A percentile compares a stretch with the other conserved stretches of the same genome.
Conservation (phyloP, 2,888 invertebrate genomes). For the Cistogaster globosa region DNA sequence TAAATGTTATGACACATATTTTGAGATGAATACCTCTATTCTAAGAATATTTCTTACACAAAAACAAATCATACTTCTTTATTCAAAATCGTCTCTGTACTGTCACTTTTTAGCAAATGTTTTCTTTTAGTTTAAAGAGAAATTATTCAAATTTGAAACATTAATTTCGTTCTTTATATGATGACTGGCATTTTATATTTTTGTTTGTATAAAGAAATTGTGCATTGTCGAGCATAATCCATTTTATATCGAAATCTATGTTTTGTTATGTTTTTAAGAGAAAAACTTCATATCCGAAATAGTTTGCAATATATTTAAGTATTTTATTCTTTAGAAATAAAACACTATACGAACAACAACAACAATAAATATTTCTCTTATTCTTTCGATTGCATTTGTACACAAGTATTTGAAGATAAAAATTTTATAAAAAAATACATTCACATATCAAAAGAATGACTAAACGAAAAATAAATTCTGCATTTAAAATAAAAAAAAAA, state of each 20-base stretch:
- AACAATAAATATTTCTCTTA: slow-evolving; percentile 57
- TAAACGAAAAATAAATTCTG: slow-evolving; percentile 2
- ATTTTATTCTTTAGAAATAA: slow-evolving; percentile 55
- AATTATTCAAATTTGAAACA: not conserved
- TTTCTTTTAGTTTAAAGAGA: too few species aligned
- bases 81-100: too few species aligned
- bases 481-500: not conserved
- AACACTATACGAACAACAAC: slow-evolving; percentile 24
- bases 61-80: too few species aligned
- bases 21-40: too few species aligned
- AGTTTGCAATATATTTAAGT: slow-evolving; percentile 64
- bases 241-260: slow-evolving; percentile 56
- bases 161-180: slow-evolving; percentile 1
- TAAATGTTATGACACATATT: too few species aligned
- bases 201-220: not conserved
- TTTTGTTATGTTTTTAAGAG: slow-evolving; percentile 40
- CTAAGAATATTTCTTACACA: too few species aligned
- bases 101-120: too few species aligned
- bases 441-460: slow-evolving; percentile 15
- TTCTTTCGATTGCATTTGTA: slow-evolving; percentile 30
- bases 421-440: not conserved
- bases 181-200: not conserved
- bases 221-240: slow-evolving; percentile 40
- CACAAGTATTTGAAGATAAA: not conserved
- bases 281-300: slow-evolving; percentile 44